Percentiles rank a stretch among this genome's conserved stretches.
phyloP scores from a whole-genome alignment of 2,797 vertebrate species.

The Gallinago nigripennis region DNA sequence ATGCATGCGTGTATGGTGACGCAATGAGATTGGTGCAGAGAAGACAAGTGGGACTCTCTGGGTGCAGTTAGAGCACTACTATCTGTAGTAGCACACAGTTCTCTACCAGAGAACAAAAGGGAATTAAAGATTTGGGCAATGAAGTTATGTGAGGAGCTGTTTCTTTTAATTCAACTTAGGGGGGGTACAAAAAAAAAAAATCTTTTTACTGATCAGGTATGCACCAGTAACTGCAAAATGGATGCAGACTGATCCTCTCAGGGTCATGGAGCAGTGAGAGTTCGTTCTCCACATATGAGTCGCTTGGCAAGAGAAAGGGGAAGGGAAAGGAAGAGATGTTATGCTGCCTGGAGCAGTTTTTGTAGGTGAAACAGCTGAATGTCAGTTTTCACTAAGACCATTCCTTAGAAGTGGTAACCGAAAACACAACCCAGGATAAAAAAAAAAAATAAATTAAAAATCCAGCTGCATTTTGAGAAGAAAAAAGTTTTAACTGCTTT shows the following conservation, averaged over 20 bases:
- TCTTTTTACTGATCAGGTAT: not conserved
- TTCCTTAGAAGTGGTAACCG: not conserved
- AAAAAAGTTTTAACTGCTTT: not conserved
- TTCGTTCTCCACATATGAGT: not conserved
- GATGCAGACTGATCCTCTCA: not conserved
- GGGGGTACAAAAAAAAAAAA: not conserved
- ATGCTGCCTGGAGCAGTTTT: not conserved
- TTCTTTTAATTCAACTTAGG: not conserved
- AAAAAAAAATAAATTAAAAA: not conserved
- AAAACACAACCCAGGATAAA: not conserved
- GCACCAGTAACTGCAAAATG: not conserved
- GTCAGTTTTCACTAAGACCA: not conserved
- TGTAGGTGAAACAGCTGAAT: not conserved
- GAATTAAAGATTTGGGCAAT: not conserved
- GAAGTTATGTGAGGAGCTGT: not conserved
- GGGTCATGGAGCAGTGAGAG: not conserved
- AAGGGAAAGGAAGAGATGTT: not conserved
- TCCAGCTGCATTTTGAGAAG: not conserved
- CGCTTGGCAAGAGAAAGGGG: not conserved
- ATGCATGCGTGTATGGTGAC: fast-evolving
- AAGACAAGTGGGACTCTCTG: not conserved
- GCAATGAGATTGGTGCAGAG: not conserved
- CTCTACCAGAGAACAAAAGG: not conserved
- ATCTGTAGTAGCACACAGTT: not conserved
- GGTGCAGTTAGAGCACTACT: not conserved